Percentiles rank a stretch among this genome's conserved stretches.
These are phyloP conservation scores for Sebastes alutus DNA, from an alignment of 2,797 vertebrate species.

Conservation along the genomic window DNA sequence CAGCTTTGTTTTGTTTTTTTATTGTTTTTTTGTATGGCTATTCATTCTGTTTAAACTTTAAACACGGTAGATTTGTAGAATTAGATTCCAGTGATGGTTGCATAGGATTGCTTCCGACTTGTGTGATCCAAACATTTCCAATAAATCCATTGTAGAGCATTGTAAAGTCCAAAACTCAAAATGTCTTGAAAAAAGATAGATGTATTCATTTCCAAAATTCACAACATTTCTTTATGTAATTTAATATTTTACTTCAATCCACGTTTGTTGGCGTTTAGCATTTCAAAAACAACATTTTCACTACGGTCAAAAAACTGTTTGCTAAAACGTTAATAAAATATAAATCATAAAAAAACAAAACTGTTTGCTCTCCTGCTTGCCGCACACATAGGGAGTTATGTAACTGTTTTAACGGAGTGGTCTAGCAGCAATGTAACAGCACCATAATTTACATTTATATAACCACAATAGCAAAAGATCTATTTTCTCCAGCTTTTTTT, in stretches of 20 bases:
- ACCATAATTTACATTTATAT: background rate
- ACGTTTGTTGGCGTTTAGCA: background rate
- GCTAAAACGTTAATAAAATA: too few species aligned
- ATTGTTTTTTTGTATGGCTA: background rate
- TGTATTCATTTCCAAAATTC: too few species aligned
- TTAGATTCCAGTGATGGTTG: too few species aligned
- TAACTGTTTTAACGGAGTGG: background rate
- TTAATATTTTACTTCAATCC: accelerated
- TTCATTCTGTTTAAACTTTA: background rate
- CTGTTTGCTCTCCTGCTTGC: background rate
- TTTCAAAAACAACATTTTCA: background rate
- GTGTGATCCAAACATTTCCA: too few species aligned
- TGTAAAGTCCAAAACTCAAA: too few species aligned
- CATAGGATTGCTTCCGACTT: too few species aligned
- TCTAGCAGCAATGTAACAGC: background rate
- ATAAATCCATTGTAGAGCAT: accelerated
- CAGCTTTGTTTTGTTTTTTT: background rate
- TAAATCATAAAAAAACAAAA: background rate
- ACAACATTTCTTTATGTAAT: too few species aligned
- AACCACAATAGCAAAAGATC: background rate
- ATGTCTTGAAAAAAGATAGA: too few species aligned
- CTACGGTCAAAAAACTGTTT: too few species aligned
- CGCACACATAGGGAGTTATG: background rate
- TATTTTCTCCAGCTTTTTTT: background rate
- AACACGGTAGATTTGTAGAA: too few species aligned